These are phyloP conservation scores for Ophioderma brevispina DNA, from an alignment of 35 echinoderm and acorn worm genomes.

Conservation along the genomic window DNA sequence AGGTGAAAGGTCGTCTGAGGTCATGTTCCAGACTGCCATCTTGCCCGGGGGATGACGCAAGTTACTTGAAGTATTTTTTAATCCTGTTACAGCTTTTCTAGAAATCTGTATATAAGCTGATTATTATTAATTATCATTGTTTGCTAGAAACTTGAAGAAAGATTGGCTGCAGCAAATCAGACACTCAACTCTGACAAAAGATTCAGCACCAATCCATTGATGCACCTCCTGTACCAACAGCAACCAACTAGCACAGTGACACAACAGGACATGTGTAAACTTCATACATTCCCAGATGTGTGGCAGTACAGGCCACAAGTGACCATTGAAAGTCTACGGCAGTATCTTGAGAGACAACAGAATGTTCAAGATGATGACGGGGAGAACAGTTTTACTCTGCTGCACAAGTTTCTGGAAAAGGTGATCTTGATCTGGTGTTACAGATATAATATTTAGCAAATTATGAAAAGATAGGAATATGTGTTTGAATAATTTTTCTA, in stretches of 20 bases:
- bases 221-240: neutral
- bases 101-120: no score
- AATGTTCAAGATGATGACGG: constrained; percentile 5
- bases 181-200: constrained; percentile 16
- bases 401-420: constrained; percentile 13
- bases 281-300: neutral
- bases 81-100: no score
- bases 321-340: constrained; percentile 14
- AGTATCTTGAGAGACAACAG: neutral
- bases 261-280: neutral
- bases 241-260: neutral
- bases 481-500: no score
- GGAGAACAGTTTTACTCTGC: neutral
- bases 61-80: no score
- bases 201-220: constrained; percentile 20
- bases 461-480: no score
- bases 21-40: no score
- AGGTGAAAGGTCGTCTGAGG: no score
- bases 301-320: constrained; percentile 26
- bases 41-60: no score
- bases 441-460: no score
- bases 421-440: no score
- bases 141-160: neutral
- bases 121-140: neutral
- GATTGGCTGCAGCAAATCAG: neutral